Conservation (phyloP, 2,797 vertebrate species). For the Falco biarmicus region DNA sequence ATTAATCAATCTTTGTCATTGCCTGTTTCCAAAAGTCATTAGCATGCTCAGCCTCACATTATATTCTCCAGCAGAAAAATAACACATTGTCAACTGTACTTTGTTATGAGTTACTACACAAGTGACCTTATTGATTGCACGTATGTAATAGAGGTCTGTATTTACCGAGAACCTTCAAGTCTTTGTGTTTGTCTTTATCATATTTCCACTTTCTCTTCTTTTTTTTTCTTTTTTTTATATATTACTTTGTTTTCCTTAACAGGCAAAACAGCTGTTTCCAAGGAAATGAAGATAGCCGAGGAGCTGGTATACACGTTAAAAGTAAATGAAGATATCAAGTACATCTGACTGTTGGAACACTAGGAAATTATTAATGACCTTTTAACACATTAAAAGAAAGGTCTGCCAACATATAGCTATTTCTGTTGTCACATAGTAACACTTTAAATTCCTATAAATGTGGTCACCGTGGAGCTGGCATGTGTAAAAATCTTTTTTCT, state of each 20-base stretch:
- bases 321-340: constrained; percentile 45
- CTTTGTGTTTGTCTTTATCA: not conserved
- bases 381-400: constrained; percentile 27
- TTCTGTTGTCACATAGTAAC: constrained; percentile 24
- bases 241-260: not conserved
- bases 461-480: not conserved
- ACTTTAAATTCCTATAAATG: not conserved
- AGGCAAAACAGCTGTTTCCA: constrained; percentile 14
- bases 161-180: not conserved
- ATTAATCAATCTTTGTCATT: constrained; percentile 75
- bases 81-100: constrained; percentile 62
- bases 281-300: constrained; percentile 37
- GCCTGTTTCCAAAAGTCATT: constrained; percentile 58
- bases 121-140: constrained; percentile 46
- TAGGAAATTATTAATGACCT: constrained; percentile 57
- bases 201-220: not conserved
- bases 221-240: not conserved
- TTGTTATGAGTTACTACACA: constrained; percentile 41
- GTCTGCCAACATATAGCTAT: constrained; percentile 30
- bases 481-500: constrained; percentile 35
- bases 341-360: not conserved
- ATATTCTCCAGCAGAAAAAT: constrained; percentile 64
- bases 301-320: not conserved
- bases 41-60: constrained; percentile 65
- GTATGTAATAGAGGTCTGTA: not conserved